These are phyloP conservation scores for Knipowitschia caucasica DNA, from an alignment of 2,797 vertebrate genomes.

Conservation along the genomic window DNA sequence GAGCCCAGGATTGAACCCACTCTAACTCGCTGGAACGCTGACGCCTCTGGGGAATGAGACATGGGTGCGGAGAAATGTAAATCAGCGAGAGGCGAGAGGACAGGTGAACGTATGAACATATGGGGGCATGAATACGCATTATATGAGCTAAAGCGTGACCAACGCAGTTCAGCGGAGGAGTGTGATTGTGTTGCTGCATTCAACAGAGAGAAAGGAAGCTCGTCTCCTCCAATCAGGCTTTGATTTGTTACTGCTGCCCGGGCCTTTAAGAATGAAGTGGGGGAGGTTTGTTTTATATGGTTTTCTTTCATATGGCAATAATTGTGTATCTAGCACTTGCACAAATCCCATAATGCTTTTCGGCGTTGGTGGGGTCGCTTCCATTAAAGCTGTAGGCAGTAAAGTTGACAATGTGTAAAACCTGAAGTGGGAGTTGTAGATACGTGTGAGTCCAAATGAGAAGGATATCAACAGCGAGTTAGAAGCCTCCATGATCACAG, in stretches of 20 bases:
- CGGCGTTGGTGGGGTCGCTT: too few relatives aligned
- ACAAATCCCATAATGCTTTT: too few relatives aligned
- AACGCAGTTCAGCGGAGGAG: neutral
- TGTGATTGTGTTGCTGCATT: neutral
- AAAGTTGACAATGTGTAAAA: too few relatives aligned
- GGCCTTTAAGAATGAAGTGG: neutral
- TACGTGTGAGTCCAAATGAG: too few relatives aligned
- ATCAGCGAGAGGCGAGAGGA: constrained; percentile 21
- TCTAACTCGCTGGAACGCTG: constrained; percentile 17
- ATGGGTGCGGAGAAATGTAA: constrained; percentile 9
- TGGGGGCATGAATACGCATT: constrained; percentile 3
- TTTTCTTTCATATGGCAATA: neutral
- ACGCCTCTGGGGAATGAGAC: constrained; percentile 16
- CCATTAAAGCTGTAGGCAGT: too few relatives aligned
- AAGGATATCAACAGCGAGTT: too few relatives aligned
- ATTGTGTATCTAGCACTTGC: neutral
- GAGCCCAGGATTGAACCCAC: constrained; percentile 8
- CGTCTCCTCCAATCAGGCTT: neutral
- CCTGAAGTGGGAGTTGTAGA: too few relatives aligned
- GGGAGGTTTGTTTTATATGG: neutral
- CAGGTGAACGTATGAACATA: neutral
- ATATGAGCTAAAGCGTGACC: constrained; percentile 10
- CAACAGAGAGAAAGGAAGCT: constrained; percentile 5
- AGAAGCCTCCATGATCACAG: too few relatives aligned
- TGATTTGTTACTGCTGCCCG: constrained; percentile 13